phyloP scores from a whole-genome alignment of 1,140 invertebrate genomes.

The Drosophila malerkotliana region DNA sequence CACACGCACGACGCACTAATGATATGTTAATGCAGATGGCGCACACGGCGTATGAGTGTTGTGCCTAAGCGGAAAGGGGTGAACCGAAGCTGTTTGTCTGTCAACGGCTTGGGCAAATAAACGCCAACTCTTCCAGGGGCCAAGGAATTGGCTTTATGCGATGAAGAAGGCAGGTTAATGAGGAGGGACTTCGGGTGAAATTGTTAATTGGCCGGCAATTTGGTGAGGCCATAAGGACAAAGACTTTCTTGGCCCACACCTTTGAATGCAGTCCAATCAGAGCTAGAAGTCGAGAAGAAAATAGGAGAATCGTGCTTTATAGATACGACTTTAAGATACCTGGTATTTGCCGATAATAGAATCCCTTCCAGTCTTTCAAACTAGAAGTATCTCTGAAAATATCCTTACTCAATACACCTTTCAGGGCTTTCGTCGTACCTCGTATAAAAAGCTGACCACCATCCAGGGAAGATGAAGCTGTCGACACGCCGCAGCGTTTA shows the following conservation, averaged over 20 bases:
- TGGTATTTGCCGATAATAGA: background rate
- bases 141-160: slow-evolving; percentile 28
- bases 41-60: slow-evolving; percentile 73
- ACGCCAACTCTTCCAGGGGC: slow-evolving; percentile 35
- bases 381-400: background rate
- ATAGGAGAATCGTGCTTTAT: no score
- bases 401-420: background rate
- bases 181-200: slow-evolving; percentile 47
- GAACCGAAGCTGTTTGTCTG: slow-evolving; percentile 69
- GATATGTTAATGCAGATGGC: slow-evolving; percentile 80
- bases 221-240: slow-evolving; percentile 3
- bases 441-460: slow-evolving; percentile 29
- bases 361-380: background rate
- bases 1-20: slow-evolving; percentile 58
- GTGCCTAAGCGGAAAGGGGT: slow-evolving; percentile 5
- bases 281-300: slow-evolving; percentile 5
- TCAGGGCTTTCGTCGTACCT: background rate
- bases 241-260: slow-evolving; percentile 1
- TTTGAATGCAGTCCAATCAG: slow-evolving; percentile 66
- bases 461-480: slow-evolving; percentile 17
- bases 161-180: slow-evolving; percentile 19
- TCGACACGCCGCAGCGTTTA: slow-evolving; percentile 76
- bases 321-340: background rate
- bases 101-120: slow-evolving; percentile 77
- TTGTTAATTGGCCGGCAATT: slow-evolving; percentile 55